Conservation (phyloP, 2,797 vertebrate genomes). For the Onychomys arenicola region DNA sequence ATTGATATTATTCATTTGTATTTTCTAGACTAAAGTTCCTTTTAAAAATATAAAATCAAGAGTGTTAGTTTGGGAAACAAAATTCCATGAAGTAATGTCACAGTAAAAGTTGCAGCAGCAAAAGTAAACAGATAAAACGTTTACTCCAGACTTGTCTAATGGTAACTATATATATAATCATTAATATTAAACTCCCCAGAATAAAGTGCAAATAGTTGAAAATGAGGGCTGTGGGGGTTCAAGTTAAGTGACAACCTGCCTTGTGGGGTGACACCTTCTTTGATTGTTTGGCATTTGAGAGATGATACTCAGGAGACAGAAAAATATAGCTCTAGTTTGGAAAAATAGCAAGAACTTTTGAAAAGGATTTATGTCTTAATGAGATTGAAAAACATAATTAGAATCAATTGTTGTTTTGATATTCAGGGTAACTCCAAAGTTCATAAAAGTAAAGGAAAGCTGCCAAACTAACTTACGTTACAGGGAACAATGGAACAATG, state of each 20-base stretch:
- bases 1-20: background rate
- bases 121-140: background rate
- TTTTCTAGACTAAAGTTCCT: background rate
- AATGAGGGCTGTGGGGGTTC: background rate
- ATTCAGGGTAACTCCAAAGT: background rate
- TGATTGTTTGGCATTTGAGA: background rate
- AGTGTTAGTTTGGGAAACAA: background rate
- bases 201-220: background rate
- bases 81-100: background rate
- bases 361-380: background rate
- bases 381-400: background rate
- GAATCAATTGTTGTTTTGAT: background rate
- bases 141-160: background rate
- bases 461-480: rapidly evolving
- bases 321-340: background rate
- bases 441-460: background rate
- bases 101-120: background rate
- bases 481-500: too few relatives aligned
- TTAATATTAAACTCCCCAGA: background rate
- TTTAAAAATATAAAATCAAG: background rate
- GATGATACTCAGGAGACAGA: rapidly evolving
- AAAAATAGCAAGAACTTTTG: background rate
- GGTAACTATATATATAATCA: too few relatives aligned
- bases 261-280: background rate
- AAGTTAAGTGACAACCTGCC: background rate